Percentiles rank a stretch among this genome's conserved stretches.
Evolutionary conservation across 1,140 invertebrate species (phyloP).

Genomic region (Aphidius gifuensis): DNA sequence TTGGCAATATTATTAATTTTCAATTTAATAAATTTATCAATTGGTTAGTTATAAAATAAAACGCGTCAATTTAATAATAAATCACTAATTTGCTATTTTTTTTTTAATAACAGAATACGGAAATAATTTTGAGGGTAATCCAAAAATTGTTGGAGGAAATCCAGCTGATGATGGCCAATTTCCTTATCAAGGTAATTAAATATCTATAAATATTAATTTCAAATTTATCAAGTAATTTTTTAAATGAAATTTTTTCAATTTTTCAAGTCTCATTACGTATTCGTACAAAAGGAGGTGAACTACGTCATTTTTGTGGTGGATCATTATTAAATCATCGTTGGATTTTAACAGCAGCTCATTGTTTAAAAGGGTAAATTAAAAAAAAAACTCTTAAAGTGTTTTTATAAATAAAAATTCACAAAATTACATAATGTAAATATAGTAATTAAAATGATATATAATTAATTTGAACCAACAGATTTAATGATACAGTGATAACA

Average conservation of each 20-base stretch:
- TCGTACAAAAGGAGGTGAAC: slow-evolving; percentile 30
- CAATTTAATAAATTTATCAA: background rate
- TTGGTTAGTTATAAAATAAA: background rate
- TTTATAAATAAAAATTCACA: background rate
- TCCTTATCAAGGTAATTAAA: slow-evolving; percentile 39
- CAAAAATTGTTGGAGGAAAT: slow-evolving; percentile 29
- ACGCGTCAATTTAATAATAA: too few relatives aligned
- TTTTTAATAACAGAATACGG: background rate
- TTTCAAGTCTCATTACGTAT: slow-evolving; percentile 39
- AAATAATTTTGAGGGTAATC: background rate
- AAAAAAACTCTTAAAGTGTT: background rate
- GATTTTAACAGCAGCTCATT: slow-evolving; percentile 58
- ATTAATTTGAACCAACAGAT: slow-evolving; percentile 11
- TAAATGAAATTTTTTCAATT: too few relatives aligned
- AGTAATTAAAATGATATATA: background rate
- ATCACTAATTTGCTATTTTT: background rate
- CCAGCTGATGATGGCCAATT: slow-evolving; percentile 39
- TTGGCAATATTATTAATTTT: background rate
- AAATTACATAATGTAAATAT: background rate
- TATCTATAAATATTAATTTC: too few relatives aligned
- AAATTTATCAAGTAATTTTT: too few relatives aligned
- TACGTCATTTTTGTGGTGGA: slow-evolving; percentile 53
- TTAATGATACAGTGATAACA: slow-evolving; percentile 16
- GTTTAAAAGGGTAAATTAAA: slow-evolving; percentile 30
- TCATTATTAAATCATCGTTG: slow-evolving; percentile 52